Conservation (phyloP, 64 coral and sea anemone genomes). For the Pocillopora damicornis region DNA sequence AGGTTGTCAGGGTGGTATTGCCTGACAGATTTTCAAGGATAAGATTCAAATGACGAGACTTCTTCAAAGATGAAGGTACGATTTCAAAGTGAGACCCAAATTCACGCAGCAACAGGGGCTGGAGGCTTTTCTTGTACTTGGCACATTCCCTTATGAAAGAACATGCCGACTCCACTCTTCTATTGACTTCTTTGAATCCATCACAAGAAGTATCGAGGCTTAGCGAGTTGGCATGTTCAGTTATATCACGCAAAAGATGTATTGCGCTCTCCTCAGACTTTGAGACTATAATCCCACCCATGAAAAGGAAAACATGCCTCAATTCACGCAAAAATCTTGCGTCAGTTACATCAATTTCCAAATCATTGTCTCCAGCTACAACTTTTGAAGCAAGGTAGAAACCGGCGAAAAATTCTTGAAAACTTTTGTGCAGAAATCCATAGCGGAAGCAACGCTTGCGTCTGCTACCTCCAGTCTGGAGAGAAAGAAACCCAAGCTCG, state of each 20-base stretch:
- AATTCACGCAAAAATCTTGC: neutral
- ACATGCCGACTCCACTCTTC: neutral
- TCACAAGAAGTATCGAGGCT: too few species aligned
- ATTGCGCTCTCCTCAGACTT: neutral
- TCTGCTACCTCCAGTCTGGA: neutral
- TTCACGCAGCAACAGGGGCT: neutral
- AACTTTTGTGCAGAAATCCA: constrained; percentile 18
- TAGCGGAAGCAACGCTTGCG: neutral
- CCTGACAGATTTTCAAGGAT: neutral
- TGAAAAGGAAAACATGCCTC: neutral
- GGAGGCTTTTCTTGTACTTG: neutral
- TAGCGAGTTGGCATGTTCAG: neutral
- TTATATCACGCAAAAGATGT: neutral
- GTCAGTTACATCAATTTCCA: too few species aligned
- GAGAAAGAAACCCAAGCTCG: neutral
- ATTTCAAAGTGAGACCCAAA: neutral
- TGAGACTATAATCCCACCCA: constrained; percentile 10
- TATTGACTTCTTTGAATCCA: neutral
- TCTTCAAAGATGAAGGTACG: neutral
- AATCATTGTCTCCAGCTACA: neutral
- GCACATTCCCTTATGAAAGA: neutral
- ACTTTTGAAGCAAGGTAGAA: constrained; percentile 6
- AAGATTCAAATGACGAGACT: neutral
- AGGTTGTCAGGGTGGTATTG: neutral
- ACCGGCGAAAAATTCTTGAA: constrained; percentile 38